phyloP scores from a whole-genome alignment of 2,113 vertebrate species.

The Rafetus swinhoei region DNA sequence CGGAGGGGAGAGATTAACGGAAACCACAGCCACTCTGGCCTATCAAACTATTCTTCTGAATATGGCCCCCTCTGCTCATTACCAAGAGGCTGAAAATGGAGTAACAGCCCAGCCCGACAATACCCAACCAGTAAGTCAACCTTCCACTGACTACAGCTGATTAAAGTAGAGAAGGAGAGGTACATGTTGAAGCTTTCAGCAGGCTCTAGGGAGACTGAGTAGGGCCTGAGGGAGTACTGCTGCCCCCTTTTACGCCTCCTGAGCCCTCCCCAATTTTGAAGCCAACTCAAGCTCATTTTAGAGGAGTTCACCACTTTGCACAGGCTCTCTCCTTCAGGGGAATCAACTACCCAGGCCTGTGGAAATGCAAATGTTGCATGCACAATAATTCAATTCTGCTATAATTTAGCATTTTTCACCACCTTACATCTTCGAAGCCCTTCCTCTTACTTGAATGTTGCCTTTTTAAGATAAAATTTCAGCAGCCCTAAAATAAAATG shows the following conservation, averaged over 20 bases:
- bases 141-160: background rate
- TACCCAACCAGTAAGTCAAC: background rate
- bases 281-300: conserved; percentile 55
- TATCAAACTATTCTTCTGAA: background rate
- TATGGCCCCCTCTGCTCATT: background rate
- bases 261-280: conserved; percentile 31
- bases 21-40: background rate
- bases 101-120: background rate
- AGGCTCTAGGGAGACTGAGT: background rate
- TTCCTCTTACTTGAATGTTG: rapidly evolving
- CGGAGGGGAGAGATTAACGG: conserved; percentile 61
- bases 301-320: conserved; percentile 27
- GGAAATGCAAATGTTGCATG: background rate
- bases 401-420: background rate
- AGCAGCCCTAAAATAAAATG: background rate
- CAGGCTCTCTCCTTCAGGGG: conserved; percentile 1
- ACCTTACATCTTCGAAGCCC: background rate
- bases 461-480: background rate
- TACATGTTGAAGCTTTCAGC: background rate
- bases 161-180: background rate
- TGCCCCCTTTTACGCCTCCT: background rate
- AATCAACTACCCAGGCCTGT: background rate
- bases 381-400: background rate
- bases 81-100: background rate
- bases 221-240: background rate